Percentiles rank a stretch among this genome's conserved stretches.
Evolutionary conservation across 2,888 invertebrate genomes (phyloP).

Genomic region (Pseudanteris insignis): DNA sequence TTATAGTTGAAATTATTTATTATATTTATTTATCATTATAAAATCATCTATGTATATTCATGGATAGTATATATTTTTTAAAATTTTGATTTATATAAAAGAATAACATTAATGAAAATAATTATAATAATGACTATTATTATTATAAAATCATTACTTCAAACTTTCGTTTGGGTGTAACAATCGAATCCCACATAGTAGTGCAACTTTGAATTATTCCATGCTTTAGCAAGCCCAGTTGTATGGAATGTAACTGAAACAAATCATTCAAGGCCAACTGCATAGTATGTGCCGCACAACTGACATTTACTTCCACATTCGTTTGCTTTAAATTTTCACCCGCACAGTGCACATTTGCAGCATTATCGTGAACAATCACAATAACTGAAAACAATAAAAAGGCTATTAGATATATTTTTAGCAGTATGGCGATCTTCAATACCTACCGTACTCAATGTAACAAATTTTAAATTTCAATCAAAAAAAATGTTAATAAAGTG

Average conservation of each 20-base stretch:
- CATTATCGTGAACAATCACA: constrained; percentile 13
- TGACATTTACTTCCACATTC: constrained; percentile 3
- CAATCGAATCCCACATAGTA: constrained; percentile 4
- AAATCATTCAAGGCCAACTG: constrained; percentile 5
- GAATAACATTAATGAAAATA: too few species aligned
- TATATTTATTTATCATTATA: too few species aligned
- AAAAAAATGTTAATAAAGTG: constrained; percentile 9
- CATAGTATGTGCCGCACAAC: constrained; percentile 13
- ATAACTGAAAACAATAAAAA: constrained; percentile 1
- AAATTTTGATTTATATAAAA: too few species aligned
- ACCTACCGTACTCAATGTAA: too few species aligned
- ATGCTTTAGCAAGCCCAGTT: background rate
- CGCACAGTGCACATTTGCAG: background rate
- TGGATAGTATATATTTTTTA: too few species aligned
- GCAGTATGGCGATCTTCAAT: constrained; percentile 7
- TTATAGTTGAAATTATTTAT: too few species aligned
- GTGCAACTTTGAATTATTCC: constrained; percentile 12
- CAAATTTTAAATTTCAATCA: background rate
- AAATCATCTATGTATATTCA: too few species aligned
- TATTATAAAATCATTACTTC: too few species aligned
- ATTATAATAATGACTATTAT: too few species aligned
- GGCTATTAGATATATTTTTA: constrained; percentile 5
- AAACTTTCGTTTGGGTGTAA: too few species aligned
- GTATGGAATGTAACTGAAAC: background rate
- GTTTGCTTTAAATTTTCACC: background rate